A percentile compares a stretch with the other conserved stretches of the same genome.
These are phyloP conservation scores for Epistrophella euchroma DNA, from an alignment of 2,888 invertebrate genomes.

Conservation along the genomic window DNA sequence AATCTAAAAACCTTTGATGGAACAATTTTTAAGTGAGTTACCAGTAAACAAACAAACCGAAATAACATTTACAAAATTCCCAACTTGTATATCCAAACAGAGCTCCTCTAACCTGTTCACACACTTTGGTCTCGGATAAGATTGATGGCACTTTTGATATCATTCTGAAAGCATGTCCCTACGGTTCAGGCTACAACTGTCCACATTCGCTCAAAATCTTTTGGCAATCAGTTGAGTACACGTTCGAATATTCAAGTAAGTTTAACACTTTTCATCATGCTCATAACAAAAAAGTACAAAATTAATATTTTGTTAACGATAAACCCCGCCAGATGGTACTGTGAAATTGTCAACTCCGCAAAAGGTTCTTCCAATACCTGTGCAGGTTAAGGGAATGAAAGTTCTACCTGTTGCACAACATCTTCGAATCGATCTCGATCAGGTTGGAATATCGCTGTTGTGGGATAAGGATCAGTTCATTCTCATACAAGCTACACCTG, in stretches of 20 bases:
- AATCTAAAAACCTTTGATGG: constrained; percentile 95
- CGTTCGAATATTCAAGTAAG: constrained; percentile 85
- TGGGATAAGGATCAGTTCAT: constrained; percentile 91
- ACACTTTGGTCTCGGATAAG: constrained; percentile 89
- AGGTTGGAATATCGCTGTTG: constrained; percentile 87
- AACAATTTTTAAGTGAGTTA: constrained; percentile 87
- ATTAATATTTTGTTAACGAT: constrained; percentile 38
- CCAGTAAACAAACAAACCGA: too few species aligned
- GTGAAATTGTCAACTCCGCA: constrained; percentile 85
- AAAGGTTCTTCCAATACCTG: constrained; percentile 88
- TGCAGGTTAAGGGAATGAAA: constrained; percentile 89
- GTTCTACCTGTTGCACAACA: constrained; percentile 89
- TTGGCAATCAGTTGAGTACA: constrained; percentile 89
- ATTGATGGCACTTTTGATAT: constrained; percentile 89
- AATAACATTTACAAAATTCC: too few species aligned
- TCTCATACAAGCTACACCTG: constrained; percentile 87
- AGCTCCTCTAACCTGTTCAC: constrained; percentile 90
- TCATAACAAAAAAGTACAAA: neutral
- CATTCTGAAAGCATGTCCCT: constrained; percentile 86
- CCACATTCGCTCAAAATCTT: constrained; percentile 84
- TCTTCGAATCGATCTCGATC: constrained; percentile 88
- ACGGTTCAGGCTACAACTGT: constrained; percentile 85
- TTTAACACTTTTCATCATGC: constrained; percentile 23
- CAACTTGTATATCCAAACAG: constrained; percentile 82
- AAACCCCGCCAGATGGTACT: constrained; percentile 84